Conservation (phyloP, 2,888 invertebrate species). For the Agonum fuliginosum region DNA sequence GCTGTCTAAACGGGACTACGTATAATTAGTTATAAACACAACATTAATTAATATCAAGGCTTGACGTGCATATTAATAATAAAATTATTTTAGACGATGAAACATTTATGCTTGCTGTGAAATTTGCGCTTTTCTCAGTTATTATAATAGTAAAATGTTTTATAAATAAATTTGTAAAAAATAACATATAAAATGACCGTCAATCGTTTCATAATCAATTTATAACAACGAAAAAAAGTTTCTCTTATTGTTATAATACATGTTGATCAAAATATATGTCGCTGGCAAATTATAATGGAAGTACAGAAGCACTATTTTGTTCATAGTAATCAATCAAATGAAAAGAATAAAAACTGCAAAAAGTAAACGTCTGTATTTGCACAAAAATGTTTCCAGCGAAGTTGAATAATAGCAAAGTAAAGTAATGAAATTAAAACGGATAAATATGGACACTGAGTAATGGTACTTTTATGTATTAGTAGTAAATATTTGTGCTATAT, state of each 20-base stretch:
- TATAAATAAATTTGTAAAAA: no score
- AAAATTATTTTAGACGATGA: conserved; percentile 14
- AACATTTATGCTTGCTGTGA: conserved; percentile 11
- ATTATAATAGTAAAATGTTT: no score
- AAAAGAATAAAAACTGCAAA: conserved; percentile 22
- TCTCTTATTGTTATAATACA: no score
- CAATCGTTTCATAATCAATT: no score
- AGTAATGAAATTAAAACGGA: conserved; percentile 13
- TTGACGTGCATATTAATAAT: conserved; percentile 34
- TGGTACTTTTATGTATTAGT: conserved; percentile 25
- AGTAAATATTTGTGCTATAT: conserved; percentile 17
- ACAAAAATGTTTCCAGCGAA: conserved; percentile 7
- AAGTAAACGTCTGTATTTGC: conserved; percentile 18
- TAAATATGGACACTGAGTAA: conserved; percentile 20
- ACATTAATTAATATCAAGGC: conserved; percentile 10
- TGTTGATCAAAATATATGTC: no score
- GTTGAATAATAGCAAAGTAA: conserved; percentile 28
- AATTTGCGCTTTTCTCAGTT: no score
- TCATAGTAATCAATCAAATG: conserved; percentile 30
- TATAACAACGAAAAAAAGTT: no score
- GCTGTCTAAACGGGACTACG: not conserved
- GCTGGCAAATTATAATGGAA: conserved; percentile 2
- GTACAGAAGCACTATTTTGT: not conserved
- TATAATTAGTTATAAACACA: conserved; percentile 27
- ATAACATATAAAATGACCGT: no score